Conservation (phyloP, 30 jellyfish, hydroid and myxozoan species). For the Turritopsis rubra region DNA sequence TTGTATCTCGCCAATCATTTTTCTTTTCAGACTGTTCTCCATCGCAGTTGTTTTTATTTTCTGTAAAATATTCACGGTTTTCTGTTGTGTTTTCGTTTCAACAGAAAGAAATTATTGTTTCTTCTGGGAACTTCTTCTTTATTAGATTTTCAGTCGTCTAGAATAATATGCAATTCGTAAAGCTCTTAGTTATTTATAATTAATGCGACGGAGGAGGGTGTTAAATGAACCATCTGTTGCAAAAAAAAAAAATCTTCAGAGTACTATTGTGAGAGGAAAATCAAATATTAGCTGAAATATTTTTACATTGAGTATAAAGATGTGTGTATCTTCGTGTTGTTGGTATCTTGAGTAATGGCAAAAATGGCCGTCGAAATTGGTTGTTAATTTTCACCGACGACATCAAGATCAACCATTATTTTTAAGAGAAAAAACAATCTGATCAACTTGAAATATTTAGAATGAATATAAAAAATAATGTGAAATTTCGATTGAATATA, state of each 20-base stretch:
- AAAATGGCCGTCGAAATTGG: neutral
- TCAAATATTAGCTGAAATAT: neutral
- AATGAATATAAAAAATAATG: neutral
- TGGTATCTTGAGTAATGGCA: neutral
- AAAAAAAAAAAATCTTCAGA: neutral
- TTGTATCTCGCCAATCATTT: neutral
- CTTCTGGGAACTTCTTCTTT: neutral
- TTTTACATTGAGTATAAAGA: neutral
- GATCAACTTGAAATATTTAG: neutral
- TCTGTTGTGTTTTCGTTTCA: neutral
- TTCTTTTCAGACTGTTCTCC: neutral
- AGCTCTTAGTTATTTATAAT: neutral
- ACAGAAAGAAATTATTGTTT: no score
- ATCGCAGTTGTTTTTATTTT: neutral
- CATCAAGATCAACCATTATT: neutral
- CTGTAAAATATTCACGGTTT: no score
- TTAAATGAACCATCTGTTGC: neutral
- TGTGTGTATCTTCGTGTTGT: neutral
- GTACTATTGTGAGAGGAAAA: neutral
- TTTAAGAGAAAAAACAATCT: neutral
- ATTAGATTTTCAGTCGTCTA: neutral
- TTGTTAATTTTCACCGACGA: neutral
- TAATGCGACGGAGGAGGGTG: constrained; percentile 6
- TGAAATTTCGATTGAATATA: neutral
- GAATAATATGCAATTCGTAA: neutral